Percentiles rank a stretch among this genome's conserved stretches.
Conservation (phyloP, 2,113 vertebrate genomes). For the Lagopus leucura region DNA sequence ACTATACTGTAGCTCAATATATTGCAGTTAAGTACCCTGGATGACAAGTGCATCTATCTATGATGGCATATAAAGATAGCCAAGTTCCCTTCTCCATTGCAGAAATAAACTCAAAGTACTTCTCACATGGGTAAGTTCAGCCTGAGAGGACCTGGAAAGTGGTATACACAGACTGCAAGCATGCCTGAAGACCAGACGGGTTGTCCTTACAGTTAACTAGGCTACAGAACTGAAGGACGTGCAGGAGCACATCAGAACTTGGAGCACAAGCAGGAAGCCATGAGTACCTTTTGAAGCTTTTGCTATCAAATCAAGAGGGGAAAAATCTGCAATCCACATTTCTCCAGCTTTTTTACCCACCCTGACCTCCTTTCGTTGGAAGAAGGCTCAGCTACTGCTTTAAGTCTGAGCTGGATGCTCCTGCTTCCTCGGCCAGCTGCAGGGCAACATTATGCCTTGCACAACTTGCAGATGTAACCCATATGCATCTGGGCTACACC, state of each 20-base stretch:
- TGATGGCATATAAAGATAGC: not conserved
- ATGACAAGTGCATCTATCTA: not conserved
- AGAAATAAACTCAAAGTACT: not conserved
- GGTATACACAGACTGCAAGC: not conserved
- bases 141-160: not conserved
- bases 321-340: too few relatives aligned
- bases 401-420: not conserved
- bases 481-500: not conserved
- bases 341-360: not conserved
- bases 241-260: not conserved
- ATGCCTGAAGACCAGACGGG: not conserved
- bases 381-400: not conserved
- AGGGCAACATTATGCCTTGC: not conserved
- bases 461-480: too few relatives aligned
- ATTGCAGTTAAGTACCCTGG: not conserved
- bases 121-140: not conserved
- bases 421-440: not conserved
- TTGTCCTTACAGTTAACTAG: not conserved
- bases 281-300: not conserved
- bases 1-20: not conserved
- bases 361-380: not conserved
- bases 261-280: not conserved
- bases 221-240: not conserved
- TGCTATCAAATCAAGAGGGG: fast-evolving
- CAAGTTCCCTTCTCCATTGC: not conserved